A percentile compares a stretch with the other conserved stretches of the same genome.
Evolutionary conservation across 2,888 invertebrate genomes (phyloP).

Genomic region (Calliscelio sp.): DNA sequence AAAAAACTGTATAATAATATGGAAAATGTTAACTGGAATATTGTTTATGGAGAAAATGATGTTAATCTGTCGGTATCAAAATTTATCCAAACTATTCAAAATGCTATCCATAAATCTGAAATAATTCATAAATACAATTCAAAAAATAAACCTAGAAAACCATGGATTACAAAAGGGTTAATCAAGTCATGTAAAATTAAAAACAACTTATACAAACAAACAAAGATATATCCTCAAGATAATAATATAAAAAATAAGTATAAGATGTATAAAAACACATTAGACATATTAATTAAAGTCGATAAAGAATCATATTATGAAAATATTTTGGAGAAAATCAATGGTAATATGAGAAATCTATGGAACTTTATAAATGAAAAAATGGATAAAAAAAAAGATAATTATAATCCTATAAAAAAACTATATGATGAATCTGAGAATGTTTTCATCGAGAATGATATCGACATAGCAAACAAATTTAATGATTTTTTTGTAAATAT

Average conservation of each 20-base stretch:
- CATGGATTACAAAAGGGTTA: constrained; percentile 13
- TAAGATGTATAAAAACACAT: neutral
- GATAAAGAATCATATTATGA: neutral
- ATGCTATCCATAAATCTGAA: neutral
- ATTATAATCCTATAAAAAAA: too few relatives aligned
- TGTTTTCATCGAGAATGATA: neutral
- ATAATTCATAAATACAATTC: too few relatives aligned
- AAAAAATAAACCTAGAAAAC: constrained; percentile 5
- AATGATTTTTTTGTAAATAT: constrained; percentile 17
- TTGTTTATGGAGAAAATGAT: neutral
- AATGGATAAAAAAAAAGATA: constrained; percentile 13
- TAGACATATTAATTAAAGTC: neutral
- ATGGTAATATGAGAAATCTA: neutral
- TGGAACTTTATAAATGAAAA: constrained; percentile 11
- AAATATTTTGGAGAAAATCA: neutral
- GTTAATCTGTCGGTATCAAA: neutral
- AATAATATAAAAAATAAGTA: constrained; percentile 1
- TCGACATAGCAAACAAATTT: constrained; percentile 11
- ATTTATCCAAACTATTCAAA: neutral
- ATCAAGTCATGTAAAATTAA: constrained; percentile 10
- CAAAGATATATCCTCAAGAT: neutral
- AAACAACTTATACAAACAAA: constrained; percentile 7
- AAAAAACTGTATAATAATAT: neutral
- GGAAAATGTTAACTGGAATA: neutral
- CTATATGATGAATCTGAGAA: neutral